Evolutionary conservation across 2,888 invertebrate genomes (phyloP).

Genomic region (Melitaea athalia): DNA sequence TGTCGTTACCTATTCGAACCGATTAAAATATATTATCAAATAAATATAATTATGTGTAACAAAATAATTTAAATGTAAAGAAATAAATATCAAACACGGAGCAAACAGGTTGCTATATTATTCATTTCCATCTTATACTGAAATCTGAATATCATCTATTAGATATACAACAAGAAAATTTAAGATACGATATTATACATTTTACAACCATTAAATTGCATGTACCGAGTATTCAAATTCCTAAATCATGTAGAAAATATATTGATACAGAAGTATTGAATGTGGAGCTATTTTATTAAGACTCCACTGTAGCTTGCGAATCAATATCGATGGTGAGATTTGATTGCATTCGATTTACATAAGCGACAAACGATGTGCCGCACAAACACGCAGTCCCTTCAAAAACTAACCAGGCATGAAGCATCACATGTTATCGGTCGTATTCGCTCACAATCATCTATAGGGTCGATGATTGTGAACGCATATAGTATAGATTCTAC

Average conservation of each 20-base stretch:
- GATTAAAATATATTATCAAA: too few species aligned
- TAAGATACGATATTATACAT: too few species aligned
- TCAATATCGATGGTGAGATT: constrained; percentile 30
- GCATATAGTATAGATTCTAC: too few species aligned
- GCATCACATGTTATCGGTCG: constrained; percentile 16
- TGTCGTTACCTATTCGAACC: too few species aligned
- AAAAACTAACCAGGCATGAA: constrained; percentile 16
- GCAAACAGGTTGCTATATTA: too few species aligned
- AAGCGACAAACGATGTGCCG: constrained; percentile 31
- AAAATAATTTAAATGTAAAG: too few species aligned
- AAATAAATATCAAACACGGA: too few species aligned
- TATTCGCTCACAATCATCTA: constrained; percentile 11
- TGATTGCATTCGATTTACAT: constrained; percentile 38
- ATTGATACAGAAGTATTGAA: constrained; percentile 7
- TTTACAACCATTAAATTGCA: background rate
- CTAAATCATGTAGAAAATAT: constrained; percentile 14
- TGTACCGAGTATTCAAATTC: background rate
- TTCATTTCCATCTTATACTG: too few species aligned
- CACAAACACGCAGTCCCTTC: constrained; percentile 16
- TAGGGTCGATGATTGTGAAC: too few species aligned
- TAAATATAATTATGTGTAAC: too few species aligned
- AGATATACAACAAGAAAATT: too few species aligned
- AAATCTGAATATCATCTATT: too few species aligned
- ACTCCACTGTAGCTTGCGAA: constrained; percentile 23
- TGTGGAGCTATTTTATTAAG: constrained; percentile 12